phyloP scores from a whole-genome alignment of 2,888 invertebrate genomes.

The Ptilodon capucinus region DNA sequence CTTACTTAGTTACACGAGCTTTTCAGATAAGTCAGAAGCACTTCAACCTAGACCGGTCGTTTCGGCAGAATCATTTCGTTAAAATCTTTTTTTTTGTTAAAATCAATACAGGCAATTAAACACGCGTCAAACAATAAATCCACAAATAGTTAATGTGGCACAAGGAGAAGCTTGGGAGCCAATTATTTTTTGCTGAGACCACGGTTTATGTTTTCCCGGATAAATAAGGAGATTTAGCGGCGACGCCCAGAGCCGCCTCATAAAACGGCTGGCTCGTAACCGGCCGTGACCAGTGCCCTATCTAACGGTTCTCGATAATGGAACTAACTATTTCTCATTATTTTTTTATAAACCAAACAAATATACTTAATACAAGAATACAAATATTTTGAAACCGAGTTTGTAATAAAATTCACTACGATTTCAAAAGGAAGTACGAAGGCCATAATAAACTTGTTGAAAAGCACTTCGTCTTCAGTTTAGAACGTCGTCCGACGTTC shows the following conservation, averaged over 20 bases:
- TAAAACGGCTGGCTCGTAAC: slow-evolving; percentile 73
- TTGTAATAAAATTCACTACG: neutral
- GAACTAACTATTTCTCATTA: slow-evolving; percentile 4
- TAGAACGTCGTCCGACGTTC: neutral
- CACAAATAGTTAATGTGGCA: slow-evolving; percentile 66
- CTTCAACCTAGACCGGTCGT: too few relatives aligned
- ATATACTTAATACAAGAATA: neutral
- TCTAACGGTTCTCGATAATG: slow-evolving; percentile 59
- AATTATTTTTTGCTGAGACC: slow-evolving; percentile 80
- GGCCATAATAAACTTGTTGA: neutral
- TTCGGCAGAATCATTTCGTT: too few relatives aligned
- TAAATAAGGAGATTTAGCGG: slow-evolving; percentile 80
- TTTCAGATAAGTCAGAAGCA: neutral
- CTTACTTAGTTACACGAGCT: neutral
- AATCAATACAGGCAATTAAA: slow-evolving; percentile 28
- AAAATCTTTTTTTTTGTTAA: slow-evolving; percentile 12
- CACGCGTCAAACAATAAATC: slow-evolving; percentile 52
- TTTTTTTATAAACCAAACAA: neutral
- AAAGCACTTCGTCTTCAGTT: too few relatives aligned
- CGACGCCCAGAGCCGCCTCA: slow-evolving; percentile 65
- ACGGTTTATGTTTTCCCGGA: slow-evolving; percentile 78
- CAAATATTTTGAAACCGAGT: neutral
- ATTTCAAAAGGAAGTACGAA: neutral
- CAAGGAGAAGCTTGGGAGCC: slow-evolving; percentile 70
- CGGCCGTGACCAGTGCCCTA: slow-evolving; percentile 59